These are phyloP conservation scores for Heliconius cydno DNA, from an alignment of 2,888 invertebrate genomes.

Conservation along the genomic window DNA sequence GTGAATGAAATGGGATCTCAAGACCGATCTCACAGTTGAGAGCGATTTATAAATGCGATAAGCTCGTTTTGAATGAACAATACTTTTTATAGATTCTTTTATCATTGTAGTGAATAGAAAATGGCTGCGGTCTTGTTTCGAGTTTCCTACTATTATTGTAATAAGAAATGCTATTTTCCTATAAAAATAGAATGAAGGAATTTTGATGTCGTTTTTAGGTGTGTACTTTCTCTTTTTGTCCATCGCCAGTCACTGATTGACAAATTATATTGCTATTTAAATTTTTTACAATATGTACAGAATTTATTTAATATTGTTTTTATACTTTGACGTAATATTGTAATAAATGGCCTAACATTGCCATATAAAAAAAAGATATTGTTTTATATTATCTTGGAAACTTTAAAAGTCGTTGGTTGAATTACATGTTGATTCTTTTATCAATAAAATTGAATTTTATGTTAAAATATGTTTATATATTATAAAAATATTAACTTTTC, in stretches of 20 bases:
- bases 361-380: not conserved
- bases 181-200: not conserved
- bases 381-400: not conserved
- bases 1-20: too few relatives aligned
- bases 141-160: not conserved
- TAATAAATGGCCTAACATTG: not conserved
- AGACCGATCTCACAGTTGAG: too few relatives aligned
- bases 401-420: too few relatives aligned
- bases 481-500: not conserved
- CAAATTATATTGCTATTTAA: not conserved
- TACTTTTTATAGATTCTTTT: not conserved
- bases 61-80: too few relatives aligned
- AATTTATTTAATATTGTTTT: not conserved
- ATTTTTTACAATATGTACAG: not conserved
- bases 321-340: not conserved
- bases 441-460: not conserved
- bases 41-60: too few relatives aligned
- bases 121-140: not conserved
- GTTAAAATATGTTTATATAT: not conserved
- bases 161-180: not conserved
- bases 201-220: conserved; percentile 5
- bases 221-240: not conserved
- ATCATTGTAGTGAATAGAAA: not conserved
- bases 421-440: not conserved
- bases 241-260: conserved; percentile 1